These are phyloP conservation scores for Pantelozetes paolii DNA, from an alignment of 2,888 invertebrate species.

Conservation along the genomic window DNA sequence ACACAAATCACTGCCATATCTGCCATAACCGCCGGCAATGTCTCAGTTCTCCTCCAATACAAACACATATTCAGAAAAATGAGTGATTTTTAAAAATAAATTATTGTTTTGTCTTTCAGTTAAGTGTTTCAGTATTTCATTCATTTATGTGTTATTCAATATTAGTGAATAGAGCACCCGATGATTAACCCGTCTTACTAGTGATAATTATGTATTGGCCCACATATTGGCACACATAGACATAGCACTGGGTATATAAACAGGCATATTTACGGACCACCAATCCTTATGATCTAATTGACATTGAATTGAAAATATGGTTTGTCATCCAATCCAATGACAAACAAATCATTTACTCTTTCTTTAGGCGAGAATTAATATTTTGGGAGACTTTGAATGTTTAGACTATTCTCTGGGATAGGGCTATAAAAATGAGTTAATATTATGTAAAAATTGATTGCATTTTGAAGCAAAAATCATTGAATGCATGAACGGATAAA, in stretches of 20 bases:
- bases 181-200: conserved; percentile 10
- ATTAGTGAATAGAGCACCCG: background rate
- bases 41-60: background rate
- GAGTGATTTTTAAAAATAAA: too few species aligned
- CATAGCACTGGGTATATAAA: background rate
- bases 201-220: conserved; percentile 19
- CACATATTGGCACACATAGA: background rate
- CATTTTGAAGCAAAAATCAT: conserved; percentile 15
- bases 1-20: background rate
- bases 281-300: conserved; percentile 30
- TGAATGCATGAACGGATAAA: conserved; percentile 14
- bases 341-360: conserved; percentile 26
- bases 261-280: conserved; percentile 34
- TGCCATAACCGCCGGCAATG: conserved; percentile 9
- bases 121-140: too few species aligned
- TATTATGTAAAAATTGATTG: conserved; percentile 18
- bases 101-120: too few species aligned
- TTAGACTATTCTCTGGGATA: background rate
- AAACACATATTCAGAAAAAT: too few species aligned
- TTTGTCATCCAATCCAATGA: background rate
- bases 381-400: background rate
- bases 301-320: background rate
- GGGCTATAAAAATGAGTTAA: background rate
- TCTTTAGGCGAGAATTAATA: conserved; percentile 31
- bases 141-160: too few species aligned